Evolutionary conservation across 2,797 vertebrate genomes (phyloP), one percentile per base, ranked within the genome.

Genomic region (Vireo griseus): DNA sequence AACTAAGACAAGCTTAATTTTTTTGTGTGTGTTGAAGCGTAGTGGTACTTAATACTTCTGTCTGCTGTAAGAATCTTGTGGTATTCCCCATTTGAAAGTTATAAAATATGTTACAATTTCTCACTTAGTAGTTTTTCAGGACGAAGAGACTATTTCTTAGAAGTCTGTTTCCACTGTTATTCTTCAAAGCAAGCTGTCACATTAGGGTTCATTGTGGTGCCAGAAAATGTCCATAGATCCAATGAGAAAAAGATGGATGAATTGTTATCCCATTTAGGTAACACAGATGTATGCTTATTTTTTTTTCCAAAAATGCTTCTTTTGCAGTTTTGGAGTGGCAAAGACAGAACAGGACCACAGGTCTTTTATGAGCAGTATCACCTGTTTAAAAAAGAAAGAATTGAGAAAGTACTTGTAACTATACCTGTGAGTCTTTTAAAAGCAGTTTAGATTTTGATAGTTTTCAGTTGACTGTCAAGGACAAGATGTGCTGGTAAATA

Each of bases 141-240:
- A 74, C 31, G 87, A 96, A 40, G 83, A 17, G 24, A 63, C 61
- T 90, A 21, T 92, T 97, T 94, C 88, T 95, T 85, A 82, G 78
- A 68, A 81, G 35, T 89, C 91, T 74, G 51, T 83, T 96, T 94
- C 65, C 25, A 19, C n/a, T 93, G 93, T 86, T 72, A 35, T 3
- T 28, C 42, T 87, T 85, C 47, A 50, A 75, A 82, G 58, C 62
- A 42, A 66, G 16, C 35, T 80, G 20, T 63, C 40, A 63, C 39
- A 24, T 55, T 59, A 20, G 44, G 63, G 45, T 71, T 88, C 55
- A 20, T 65, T 83, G 31, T 86, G 8, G 35, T 78, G 62, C 73
- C 68, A 57, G 25, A 76, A 65, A 65, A 84, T 69, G 59, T 55
- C 54, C 8, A 3, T 47, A 63, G 29, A 77, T 62, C 31, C 26